Conservation (phyloP, 1,140 invertebrate species). For the Hycleus phaleratus region DNA sequence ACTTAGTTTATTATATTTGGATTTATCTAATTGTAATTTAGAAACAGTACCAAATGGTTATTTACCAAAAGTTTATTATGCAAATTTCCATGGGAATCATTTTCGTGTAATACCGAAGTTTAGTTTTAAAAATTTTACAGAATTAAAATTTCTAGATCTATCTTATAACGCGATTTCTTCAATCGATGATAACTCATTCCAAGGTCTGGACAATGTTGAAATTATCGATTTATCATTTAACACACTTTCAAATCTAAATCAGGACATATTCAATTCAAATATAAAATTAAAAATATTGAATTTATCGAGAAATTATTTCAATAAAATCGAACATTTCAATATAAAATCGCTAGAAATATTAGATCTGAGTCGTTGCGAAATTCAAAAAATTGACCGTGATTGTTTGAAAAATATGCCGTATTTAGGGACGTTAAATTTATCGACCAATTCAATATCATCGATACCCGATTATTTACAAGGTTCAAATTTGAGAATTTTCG, state of each 20-base stretch:
- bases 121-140: constrained; percentile 52
- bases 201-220: constrained; percentile 46
- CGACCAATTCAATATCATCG: constrained; percentile 48
- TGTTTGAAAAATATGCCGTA: constrained; percentile 47
- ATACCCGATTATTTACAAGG: constrained; percentile 51
- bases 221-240: constrained; percentile 59
- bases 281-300: constrained; percentile 49
- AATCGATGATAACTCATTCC: constrained; percentile 49
- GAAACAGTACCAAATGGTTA: constrained; percentile 51
- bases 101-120: constrained; percentile 47
- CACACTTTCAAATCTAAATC: constrained; percentile 48
- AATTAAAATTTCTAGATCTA: constrained; percentile 54
- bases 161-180: constrained; percentile 53
- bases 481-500: constrained; percentile 47
- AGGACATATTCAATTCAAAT: constrained; percentile 47
- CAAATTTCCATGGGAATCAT: constrained; percentile 52
- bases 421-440: constrained; percentile 48
- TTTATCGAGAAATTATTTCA: constrained; percentile 58
- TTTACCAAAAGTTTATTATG: constrained; percentile 50
- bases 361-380: constrained; percentile 55
- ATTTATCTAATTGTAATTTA: constrained; percentile 57
- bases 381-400: constrained; percentile 45
- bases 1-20: constrained; percentile 48
- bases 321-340: constrained; percentile 47
- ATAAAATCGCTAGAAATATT: constrained; percentile 47